Conservation (phyloP, 1,140 invertebrate genomes). For the Neodiprion virginianus region DNA sequence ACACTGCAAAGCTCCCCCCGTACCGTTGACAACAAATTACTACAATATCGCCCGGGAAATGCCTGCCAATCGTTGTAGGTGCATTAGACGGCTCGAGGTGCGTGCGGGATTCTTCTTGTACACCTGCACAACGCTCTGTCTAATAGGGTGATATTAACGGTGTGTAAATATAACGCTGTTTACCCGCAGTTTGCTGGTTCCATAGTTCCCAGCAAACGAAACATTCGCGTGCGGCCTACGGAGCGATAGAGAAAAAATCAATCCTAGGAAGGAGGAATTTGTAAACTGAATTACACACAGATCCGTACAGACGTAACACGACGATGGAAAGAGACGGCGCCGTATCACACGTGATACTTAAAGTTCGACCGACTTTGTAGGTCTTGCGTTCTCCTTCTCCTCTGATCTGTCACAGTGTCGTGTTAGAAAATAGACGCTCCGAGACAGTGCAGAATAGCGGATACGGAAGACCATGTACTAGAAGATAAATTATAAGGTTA, state of each 20-base stretch:
- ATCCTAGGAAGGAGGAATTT: too few species aligned
- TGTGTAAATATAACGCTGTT: not conserved
- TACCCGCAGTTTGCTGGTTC: too few species aligned
- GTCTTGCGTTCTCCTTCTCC: constrained; percentile 35
- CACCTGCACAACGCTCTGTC: not conserved
- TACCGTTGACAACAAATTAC: not conserved
- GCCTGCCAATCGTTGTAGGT: not conserved
- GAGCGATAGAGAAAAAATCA: too few species aligned
- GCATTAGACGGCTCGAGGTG: not conserved
- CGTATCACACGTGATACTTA: constrained; percentile 27
- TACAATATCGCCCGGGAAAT: not conserved
- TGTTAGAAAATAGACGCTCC: constrained; percentile 52
- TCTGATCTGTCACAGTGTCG: constrained; percentile 57
- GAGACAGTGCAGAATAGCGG: constrained; percentile 34
- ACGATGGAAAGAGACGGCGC: too few species aligned
- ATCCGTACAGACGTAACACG: too few species aligned
- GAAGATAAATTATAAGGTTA: constrained; percentile 60
- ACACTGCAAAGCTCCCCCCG: not conserved
- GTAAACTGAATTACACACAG: too few species aligned
- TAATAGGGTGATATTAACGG: not conserved
- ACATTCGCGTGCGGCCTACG: too few species aligned
- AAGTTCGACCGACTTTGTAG: constrained; percentile 30
- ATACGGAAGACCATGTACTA: not conserved
- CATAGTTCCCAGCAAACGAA: too few species aligned
- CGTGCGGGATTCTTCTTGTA: not conserved